These are phyloP conservation scores for Lycocorax pyrrhopterus DNA, from an alignment of 2,113 vertebrate species.

Conservation along the genomic window DNA sequence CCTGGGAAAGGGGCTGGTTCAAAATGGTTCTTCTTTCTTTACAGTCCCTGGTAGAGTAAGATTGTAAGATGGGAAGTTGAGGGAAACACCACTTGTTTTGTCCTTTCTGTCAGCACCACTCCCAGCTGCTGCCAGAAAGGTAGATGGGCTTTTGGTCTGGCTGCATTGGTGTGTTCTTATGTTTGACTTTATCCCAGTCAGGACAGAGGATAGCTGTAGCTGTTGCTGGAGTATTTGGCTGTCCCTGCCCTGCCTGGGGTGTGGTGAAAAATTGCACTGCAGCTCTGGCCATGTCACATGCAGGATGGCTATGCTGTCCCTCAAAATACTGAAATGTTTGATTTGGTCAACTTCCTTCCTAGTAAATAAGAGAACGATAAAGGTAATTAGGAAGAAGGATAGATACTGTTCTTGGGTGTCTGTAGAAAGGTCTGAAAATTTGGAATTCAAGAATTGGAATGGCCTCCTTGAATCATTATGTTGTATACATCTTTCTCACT, in stretches of 20 bases:
- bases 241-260: neutral
- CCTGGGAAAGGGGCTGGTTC: neutral
- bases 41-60: neutral
- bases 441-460: neutral
- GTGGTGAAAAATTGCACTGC: neutral
- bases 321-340: neutral
- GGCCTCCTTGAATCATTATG: neutral
- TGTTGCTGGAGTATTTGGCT: neutral
- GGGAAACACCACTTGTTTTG: neutral
- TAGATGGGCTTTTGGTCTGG: neutral
- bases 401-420: neutral
- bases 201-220: neutral
- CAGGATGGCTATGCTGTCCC: neutral
- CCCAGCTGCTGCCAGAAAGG: accelerated
- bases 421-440: neutral
- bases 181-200: neutral
- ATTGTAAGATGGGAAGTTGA: neutral
- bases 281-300: neutral
- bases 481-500: neutral
- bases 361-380: neutral
- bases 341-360: neutral
- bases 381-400: neutral
- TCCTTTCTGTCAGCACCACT: neutral
- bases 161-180: neutral
- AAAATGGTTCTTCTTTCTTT: neutral